Conservation (phyloP, 2,113 vertebrate genomes). For the Rhadina sibilatrix region DNA sequence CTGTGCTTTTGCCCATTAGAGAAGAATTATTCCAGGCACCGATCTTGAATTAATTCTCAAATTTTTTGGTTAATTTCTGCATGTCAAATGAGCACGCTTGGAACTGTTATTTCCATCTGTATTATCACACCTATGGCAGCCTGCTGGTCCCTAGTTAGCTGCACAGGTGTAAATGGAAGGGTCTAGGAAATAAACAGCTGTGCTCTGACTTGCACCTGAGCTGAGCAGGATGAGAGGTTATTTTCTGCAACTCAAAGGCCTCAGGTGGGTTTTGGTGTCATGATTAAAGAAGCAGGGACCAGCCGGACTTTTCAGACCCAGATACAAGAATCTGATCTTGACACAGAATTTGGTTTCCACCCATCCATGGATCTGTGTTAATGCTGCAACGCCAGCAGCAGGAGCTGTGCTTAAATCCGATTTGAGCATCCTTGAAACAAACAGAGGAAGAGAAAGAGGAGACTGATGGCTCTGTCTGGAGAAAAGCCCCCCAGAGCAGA, state of each 20-base stretch:
- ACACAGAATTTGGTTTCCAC: neutral
- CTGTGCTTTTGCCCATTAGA: neutral
- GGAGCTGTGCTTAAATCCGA: neutral
- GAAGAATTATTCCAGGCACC: neutral
- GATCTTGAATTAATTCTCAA: neutral
- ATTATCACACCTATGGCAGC: neutral
- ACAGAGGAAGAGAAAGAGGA: neutral
- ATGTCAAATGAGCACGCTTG: neutral
- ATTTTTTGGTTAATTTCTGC: neutral
- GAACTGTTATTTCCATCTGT: neutral
- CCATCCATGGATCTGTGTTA: neutral
- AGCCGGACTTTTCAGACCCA: neutral
- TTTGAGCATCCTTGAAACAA: neutral
- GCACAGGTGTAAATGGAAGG: accelerated
- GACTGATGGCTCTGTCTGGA: neutral
- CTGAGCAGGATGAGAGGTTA: neutral
- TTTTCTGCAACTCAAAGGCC: neutral
- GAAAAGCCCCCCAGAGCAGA: neutral
- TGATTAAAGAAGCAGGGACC: neutral
- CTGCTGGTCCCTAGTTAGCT: neutral
- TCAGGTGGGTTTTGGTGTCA: neutral
- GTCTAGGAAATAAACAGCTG: neutral
- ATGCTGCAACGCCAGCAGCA: neutral
- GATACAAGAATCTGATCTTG: neutral
- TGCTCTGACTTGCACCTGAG: neutral